Percentiles rank a stretch among this genome's conserved stretches.
Conservation (phyloP, 2,888 invertebrate species). For the Serrognathus titanus region DNA sequence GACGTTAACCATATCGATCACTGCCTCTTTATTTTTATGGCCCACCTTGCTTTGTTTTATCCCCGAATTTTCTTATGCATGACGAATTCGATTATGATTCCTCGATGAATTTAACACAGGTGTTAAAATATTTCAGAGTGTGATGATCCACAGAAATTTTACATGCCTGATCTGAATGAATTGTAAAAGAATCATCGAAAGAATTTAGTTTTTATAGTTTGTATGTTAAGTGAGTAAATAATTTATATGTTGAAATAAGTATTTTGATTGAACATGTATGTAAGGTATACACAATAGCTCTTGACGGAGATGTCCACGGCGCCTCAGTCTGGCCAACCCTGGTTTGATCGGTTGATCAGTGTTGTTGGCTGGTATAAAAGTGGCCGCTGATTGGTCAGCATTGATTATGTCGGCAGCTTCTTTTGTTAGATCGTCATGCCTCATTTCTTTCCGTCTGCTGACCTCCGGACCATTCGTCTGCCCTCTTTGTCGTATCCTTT, state of each 20-base stretch:
- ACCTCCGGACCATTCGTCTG: constrained; percentile 43
- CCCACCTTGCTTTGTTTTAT: too few relatives aligned
- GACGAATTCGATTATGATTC: too few relatives aligned
- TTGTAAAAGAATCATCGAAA: too few relatives aligned
- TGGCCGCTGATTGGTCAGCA: constrained; percentile 49
- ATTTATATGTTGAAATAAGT: not conserved
- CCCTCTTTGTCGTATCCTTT: constrained; percentile 32
- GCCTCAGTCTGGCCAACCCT: constrained; percentile 8
- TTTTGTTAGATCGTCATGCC: constrained; percentile 49
- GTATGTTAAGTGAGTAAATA: too few relatives aligned
- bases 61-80: too few relatives aligned
- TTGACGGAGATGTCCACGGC: constrained; percentile 1
- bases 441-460: constrained; percentile 48
- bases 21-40: too few relatives aligned
- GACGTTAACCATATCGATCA: too few relatives aligned
- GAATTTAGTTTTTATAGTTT: too few relatives aligned
- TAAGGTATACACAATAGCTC: constrained; percentile 1
- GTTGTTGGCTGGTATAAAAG: constrained; percentile 40
- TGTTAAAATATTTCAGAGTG: too few relatives aligned
- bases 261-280: constrained; percentile 5
- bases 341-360: constrained; percentile 9
- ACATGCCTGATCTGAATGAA: too few relatives aligned
- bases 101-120: too few relatives aligned
- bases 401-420: constrained; percentile 51
- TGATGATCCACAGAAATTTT: too few relatives aligned